Conservation (phyloP, 2,888 invertebrate species). For the Nemoura dubitans region DNA sequence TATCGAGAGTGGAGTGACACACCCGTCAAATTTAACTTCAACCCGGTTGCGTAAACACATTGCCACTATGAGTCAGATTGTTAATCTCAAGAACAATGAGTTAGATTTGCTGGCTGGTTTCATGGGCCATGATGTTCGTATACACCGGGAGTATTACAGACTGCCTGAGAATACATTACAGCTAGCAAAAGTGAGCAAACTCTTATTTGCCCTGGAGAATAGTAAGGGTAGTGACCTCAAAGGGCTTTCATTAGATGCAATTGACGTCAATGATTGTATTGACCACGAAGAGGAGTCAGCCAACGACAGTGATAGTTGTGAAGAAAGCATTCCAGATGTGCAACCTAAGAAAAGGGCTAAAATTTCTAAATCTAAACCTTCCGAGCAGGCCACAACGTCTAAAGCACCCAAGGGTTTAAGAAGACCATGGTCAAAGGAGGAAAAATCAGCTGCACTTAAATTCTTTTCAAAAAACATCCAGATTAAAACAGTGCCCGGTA, state of each 20-base stretch:
- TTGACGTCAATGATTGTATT: background rate
- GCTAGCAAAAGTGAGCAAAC: slow-evolving; percentile 46
- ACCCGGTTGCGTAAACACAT: slow-evolving; percentile 42
- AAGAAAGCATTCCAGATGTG: background rate
- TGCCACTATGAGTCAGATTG: slow-evolving; percentile 41
- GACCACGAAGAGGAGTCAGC: background rate
- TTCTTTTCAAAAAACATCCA: too few relatives aligned
- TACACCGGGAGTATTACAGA: slow-evolving; percentile 43
- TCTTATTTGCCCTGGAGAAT: slow-evolving; percentile 37
- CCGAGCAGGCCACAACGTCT: too few relatives aligned
- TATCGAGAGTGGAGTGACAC: background rate
- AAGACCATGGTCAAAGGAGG: too few relatives aligned
- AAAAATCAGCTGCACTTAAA: too few relatives aligned
- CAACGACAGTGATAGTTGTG: background rate
- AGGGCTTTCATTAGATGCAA: background rate
- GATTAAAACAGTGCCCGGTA: too few relatives aligned
- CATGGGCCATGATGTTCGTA: slow-evolving; percentile 38
- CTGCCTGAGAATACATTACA: slow-evolving; percentile 40
- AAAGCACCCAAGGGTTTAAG: too few relatives aligned
- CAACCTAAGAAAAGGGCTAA: too few relatives aligned
- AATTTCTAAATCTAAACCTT: too few relatives aligned
- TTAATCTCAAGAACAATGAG: slow-evolving; percentile 43
- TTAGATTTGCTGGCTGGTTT: slow-evolving; percentile 35
- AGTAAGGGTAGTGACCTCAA: too few relatives aligned
- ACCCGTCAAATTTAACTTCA: slow-evolving; percentile 25